Base-by-base conservation (phyloP, 2,113 vertebrate genomes). In the Serinus canaria region DNA sequence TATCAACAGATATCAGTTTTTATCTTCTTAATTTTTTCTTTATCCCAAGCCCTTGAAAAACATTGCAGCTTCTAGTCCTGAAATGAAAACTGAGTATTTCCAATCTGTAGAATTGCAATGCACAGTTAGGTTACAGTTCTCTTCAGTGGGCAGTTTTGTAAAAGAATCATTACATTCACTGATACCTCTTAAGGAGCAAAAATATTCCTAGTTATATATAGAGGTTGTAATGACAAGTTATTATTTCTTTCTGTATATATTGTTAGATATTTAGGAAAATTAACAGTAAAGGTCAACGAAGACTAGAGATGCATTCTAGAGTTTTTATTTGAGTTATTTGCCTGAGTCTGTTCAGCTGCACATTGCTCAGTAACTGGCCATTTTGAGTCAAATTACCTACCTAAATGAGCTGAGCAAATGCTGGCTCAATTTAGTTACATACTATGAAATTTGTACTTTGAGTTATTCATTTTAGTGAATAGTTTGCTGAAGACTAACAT, bases 401-500 rank as follows among this genome's bases (percentile, higher is more conserved):
- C 83, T 94, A 97, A 93, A 95, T 94, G 89, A 97, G 86, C 46
- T 87, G 90, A 97, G 93, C 67, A 97, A 96, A 96, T 92, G 75
- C 53, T 91, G 95, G 75, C 78, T 96, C 70, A 92, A 92, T 92
- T 96, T 94, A 89, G 95, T 69, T 83, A 64, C 63, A 72, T 76
- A 90, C 62, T 94, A 96, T 92, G 90, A 97, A 95, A 96, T 97
- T 95, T 97, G 85, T 95, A 94, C 58, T 91, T 94, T 95, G 52
- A 96, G 50, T 94, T 94, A 87, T 96, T 92, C 86, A 87, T 96
- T 96, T 96, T 81, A 93, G 87, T 94, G 92, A 96, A 97, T 94
- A 95, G 72, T 96, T 98, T 89, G 49, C 93, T 82, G 96, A 97
- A 97, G 90, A 97, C 93, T 96, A 97, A 90, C 94, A 92, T 88